Percentiles rank a stretch among this genome's conserved stretches.
Conservation (phyloP, 2,113 vertebrate species). For the Scalopus aquaticus region DNA sequence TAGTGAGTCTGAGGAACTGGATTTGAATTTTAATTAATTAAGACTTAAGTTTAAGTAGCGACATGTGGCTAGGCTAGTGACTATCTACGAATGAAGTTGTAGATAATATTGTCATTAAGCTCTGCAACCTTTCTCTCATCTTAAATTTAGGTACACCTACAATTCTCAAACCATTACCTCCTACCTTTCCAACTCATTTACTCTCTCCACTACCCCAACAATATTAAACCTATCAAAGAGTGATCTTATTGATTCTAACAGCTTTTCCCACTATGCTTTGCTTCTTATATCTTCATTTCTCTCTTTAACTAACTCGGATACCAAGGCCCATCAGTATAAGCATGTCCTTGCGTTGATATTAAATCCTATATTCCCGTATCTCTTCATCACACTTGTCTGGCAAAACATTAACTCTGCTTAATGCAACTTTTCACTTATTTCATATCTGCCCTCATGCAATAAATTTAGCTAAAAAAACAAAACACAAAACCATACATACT, state of each 20-base stretch:
- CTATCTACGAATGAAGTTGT: background rate
- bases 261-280: background rate
- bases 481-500: background rate
- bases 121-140: background rate
- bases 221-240: background rate
- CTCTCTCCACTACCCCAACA: background rate
- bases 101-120: background rate
- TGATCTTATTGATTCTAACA: background rate
- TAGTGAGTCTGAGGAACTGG: background rate
- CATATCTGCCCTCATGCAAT: background rate
- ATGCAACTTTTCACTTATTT: background rate
- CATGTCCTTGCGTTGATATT: background rate
- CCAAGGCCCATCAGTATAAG: background rate
- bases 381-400: background rate
- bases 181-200: background rate
- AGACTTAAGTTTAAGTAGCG: background rate
- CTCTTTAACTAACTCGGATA: background rate
- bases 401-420: background rate
- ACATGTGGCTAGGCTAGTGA: background rate
- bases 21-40: slow-evolving; percentile 13
- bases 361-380: background rate
- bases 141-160: background rate
- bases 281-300: background rate
- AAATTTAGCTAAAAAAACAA: background rate
- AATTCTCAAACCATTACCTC: background rate